Percentiles rank a stretch among this genome's conserved stretches.
phyloP scores from a whole-genome alignment of 1,140 invertebrate genomes.

The Heterodera carotae region DNA sequence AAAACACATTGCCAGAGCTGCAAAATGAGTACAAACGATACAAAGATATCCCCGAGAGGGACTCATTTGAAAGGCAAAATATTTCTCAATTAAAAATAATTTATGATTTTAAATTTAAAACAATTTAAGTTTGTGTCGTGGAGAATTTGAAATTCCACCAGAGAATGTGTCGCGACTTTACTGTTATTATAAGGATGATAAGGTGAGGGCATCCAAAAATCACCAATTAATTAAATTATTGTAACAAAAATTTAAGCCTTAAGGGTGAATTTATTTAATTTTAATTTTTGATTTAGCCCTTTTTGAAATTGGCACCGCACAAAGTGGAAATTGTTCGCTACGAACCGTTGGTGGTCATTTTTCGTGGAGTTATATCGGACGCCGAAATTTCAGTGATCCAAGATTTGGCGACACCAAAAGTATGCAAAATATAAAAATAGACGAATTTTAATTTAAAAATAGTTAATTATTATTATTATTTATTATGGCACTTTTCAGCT shows the following conservation, averaged over 20 bases:
- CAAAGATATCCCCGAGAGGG: conserved; percentile 66
- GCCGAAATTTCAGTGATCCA: conserved; percentile 86
- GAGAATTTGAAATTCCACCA: conserved; percentile 34
- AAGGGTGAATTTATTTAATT: conserved; percentile 73
- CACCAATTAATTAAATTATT: neutral
- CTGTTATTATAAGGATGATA: conserved; percentile 74
- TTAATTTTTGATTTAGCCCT: conserved; percentile 68
- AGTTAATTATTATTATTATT: neutral
- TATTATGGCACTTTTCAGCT: neutral
- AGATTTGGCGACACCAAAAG: conserved; percentile 79
- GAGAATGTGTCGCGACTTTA: conserved; percentile 69
- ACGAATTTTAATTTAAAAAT: neutral
- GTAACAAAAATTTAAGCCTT: conserved; percentile 28
- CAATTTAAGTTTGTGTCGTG: conserved; percentile 35
- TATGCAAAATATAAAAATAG: conserved; percentile 61
- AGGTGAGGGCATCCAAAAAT: conserved; percentile 15
- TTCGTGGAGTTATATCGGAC: conserved; percentile 79
- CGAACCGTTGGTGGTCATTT: conserved; percentile 66
- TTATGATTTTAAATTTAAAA: neutral
- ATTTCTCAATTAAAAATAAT: neutral
- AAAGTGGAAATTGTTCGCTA: conserved; percentile 79
- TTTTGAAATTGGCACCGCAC: conserved; percentile 79
- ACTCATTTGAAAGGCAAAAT: conserved; percentile 72
- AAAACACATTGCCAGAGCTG: conserved; percentile 44
- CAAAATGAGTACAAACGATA: conserved; percentile 47